Evolutionary conservation across 1,140 invertebrate species (phyloP), one percentile per base, ranked within the genome.

Genomic region (Paramacrobiotus metropolitanus): DNA sequence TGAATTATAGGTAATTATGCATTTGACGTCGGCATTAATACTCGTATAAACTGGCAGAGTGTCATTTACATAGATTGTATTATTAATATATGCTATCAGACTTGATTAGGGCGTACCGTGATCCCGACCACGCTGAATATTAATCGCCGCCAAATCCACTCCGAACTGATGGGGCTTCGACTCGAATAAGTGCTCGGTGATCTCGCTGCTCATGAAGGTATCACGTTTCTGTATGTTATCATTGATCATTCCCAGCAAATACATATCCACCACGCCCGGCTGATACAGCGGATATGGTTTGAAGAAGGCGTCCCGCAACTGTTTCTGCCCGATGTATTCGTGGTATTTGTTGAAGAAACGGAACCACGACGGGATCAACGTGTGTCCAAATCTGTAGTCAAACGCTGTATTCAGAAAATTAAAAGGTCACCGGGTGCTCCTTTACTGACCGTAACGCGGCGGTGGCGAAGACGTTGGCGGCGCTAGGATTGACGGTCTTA

Each of bases 141-240:
- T 21, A 21, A 45, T 61, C 3, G 28, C 48, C 30, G 24, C 48
- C 30, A 63, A 62, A 30, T 64, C 63, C 18, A 40, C 61, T 2
- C 63, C 45, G 21, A 60, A 30, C 34, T 29, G 24, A 30, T 61
- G 61, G 9, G 63, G 63, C 4, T 31, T 59, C 2, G 24, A 29
- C 21, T 44, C 44, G 20, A 30, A 63, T 20, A 48, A 62, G 60
- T 64, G 62, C 15, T 44, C 24, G 21, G 48, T 67, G 24, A 67
- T 66, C 75, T 91, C 86, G 74, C 87, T 85, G 0, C 87, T 90
- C 62, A 93, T 86, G 0, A 87, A 86, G 69, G 90, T 86, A 68
- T 93, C 88, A 85, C 91, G 90, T 67, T 87, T 86, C 74, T 91
- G 87, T 2, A 87, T 86, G 21, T 90, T 85, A 77, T 93, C 87